These are phyloP conservation scores for Macrotus californicus DNA, from an alignment of 2,113 vertebrate genomes.

Conservation along the genomic window DNA sequence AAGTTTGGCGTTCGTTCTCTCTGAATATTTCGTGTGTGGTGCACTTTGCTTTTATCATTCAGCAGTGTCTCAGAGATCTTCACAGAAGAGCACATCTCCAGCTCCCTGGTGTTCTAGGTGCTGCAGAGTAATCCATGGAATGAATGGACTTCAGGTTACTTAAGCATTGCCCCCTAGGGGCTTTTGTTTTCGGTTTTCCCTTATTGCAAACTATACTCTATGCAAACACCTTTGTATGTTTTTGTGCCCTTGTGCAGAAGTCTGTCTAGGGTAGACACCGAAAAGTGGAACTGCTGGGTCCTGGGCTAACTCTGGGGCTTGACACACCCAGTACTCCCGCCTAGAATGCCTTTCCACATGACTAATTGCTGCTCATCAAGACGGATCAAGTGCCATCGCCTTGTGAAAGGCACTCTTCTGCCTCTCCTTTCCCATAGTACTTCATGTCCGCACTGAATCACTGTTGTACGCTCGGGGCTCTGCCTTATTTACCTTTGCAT, in stretches of 20 bases:
- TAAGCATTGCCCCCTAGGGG: neutral
- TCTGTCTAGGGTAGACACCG: neutral
- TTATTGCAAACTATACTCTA: neutral
- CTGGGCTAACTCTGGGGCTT: neutral
- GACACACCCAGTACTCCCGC: neutral
- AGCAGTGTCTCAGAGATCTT: neutral
- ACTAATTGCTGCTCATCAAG: slow-evolving; percentile 39
- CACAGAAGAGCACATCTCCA: neutral
- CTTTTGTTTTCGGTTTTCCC: neutral
- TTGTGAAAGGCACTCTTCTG: neutral
- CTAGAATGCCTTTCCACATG: slow-evolving; percentile 9
- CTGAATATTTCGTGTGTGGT: neutral
- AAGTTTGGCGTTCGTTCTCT: neutral
- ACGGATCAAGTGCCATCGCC: neutral
- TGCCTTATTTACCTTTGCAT: neutral
- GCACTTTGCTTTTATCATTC: neutral
- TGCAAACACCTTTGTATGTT: neutral
- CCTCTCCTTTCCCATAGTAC: neutral
- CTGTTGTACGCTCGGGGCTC: neutral
- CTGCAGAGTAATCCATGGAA: neutral
- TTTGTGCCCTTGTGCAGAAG: neutral
- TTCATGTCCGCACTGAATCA: neutral
- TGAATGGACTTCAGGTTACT: neutral
- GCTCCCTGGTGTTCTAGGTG: neutral
- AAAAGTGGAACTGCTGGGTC: neutral